Conservation (phyloP, 2,113 vertebrate species). For the Bos indicus region DNA sequence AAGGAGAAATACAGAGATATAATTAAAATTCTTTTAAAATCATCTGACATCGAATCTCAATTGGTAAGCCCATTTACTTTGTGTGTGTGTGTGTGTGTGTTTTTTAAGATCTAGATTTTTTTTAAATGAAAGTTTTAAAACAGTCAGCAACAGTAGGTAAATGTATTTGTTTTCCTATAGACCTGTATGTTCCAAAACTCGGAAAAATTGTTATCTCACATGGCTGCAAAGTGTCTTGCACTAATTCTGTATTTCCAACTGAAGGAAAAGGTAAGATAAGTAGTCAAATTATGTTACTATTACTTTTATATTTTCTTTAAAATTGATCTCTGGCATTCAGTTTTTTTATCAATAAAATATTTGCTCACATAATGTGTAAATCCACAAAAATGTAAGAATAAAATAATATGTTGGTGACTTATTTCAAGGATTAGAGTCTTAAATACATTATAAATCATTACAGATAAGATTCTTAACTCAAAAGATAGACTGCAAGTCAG, state of each 20-base stretch:
- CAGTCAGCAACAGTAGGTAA: background rate
- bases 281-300: background rate
- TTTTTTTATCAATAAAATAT: background rate
- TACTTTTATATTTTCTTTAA: background rate
- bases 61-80: conserved; percentile 81
- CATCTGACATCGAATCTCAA: conserved; percentile 79
- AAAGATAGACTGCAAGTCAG: background rate
- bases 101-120: background rate
- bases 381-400: background rate
- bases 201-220: conserved; percentile 85
- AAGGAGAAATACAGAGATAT: conserved; percentile 76
- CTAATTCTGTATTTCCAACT: conserved; percentile 83
- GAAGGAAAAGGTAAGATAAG: conserved; percentile 65
- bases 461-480: background rate
- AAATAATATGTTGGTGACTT: background rate
- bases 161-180: conserved; percentile 72
- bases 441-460: background rate
- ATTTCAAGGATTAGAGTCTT: background rate
- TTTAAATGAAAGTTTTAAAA: background rate
- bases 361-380: background rate
- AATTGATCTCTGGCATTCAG: background rate
- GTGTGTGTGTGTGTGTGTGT: too few relatives aligned
- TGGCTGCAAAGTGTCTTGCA: conserved; percentile 85
- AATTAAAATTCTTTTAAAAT: conserved; percentile 75
- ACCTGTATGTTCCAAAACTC: conserved; percentile 60